Evolutionary conservation across 2,888 invertebrate genomes (phyloP), one percentile per base, ranked within the genome.

Genomic region (Omphaloscelis lunosa): DNA sequence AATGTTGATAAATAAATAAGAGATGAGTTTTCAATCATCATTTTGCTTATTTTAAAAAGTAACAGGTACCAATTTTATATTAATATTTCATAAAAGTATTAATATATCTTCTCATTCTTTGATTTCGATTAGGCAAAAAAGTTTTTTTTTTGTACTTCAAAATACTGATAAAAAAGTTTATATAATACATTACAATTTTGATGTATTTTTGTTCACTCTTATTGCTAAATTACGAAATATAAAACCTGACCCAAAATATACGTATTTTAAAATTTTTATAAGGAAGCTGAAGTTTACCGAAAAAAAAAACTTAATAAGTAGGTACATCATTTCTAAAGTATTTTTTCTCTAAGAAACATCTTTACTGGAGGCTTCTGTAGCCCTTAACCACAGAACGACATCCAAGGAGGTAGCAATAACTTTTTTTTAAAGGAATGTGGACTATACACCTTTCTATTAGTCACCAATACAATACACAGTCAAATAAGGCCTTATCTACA

Each of bases 401-500:
- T 41, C 39, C 39, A 73, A 73, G 41, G 20, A 66, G n/a, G 23
- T 45, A 34, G n/a, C 7, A 41, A 27, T 27, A 34, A 12, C 8
- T 34, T 65, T 41, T 41, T 15, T 56, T 48, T 20, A 66, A 41
- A 56, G 70, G 73, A 79, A 82, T 84, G 70, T 67, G 41, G 9
- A 72, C 27, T 51, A 59, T 27, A 65, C 61, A 41, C 65, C 65
- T 70, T 67, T 58, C 23, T 15, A 34, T 51, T 72, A 69, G 15
- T 65, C 48, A 58, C n/a, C 88, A 66, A 59, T 80, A 93, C 11
- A 94, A 67, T 12, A 72, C 23, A 53, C 20, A 62, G 23, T 12
- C 20, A 65, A 71, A 62, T 7, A 61, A 53, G 20, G 15, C 15
- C 17, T 39, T 12, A 5, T 29, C 90, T 82, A 94, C 7, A 94